Evolutionary conservation across 92 coral and sea anemone species (phyloP), one percentile per base, ranked within the genome.

Genomic region (Ricordea florida): DNA sequence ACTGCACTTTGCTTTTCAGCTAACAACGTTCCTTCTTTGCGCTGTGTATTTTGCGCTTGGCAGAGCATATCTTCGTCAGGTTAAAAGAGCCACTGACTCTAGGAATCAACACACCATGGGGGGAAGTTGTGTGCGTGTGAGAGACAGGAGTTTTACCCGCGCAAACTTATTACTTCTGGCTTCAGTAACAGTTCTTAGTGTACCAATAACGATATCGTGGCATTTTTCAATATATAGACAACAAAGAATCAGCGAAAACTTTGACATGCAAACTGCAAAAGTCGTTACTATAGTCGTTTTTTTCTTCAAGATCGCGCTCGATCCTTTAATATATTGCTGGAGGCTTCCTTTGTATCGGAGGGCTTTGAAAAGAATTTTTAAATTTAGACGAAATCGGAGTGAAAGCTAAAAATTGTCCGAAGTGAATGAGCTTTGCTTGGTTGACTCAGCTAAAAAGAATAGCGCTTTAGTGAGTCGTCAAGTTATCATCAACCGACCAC

Each of bases 101-200:
- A 9, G 42, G 27, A 37, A 3, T n/a, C 8, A 4, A 4, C 36
- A 60, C 26, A 33, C 6, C 10, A 11, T 10, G 2, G 67, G 67
- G 24, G 15, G 52, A 56, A 40, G 52, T 24, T 70, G 77, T 15
- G 65, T 27, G 40, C 65, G 77, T 20, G 65, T 70, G 7, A 16
- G 77, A 55, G 77, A 70, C 77, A 70, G 77, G 40, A 56, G 56
- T 25, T 70, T 70, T 10, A 70, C 77, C 9, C 37, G 77, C 28
- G 77, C 77, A 10, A 70, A 70, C 30, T 28, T 70, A 5, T 14
- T 55, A 42, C 27, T 70, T 35, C 55, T 70, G 0, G 65, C 77
- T 10, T 53, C 51, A n/a, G 77, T 70, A 10, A 70, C 77, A 18
- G 65, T 41, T 35, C 53, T 70, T 14, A 56, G 77, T 45, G 20